phyloP scores from a whole-genome alignment of 2,113 vertebrate species.

The Toxostoma redivivum region DNA sequence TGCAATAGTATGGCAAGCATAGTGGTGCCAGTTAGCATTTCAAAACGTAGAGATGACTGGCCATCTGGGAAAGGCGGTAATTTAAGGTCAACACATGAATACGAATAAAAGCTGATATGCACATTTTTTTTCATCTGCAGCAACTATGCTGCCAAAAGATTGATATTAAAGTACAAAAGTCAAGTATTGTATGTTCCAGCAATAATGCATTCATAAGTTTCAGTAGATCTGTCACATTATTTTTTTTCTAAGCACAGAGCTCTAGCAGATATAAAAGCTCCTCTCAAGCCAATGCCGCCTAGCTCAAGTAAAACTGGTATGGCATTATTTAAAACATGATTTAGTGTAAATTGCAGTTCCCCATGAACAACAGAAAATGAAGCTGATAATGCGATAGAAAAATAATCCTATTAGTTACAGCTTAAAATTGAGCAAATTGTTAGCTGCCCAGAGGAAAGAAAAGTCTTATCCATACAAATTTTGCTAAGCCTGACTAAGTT shows the following conservation, averaged over 20 bases:
- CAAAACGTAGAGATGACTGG: background rate
- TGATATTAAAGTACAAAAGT: constrained; percentile 48
- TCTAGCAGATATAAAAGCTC: constrained; percentile 4
- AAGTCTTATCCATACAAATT: background rate
- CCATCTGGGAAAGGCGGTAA: constrained; percentile 18
- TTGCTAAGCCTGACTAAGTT: background rate
- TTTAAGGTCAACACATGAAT: constrained; percentile 29
- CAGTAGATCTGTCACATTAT: constrained; percentile 30
- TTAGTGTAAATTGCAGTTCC: background rate
- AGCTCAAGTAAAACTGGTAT: background rate
- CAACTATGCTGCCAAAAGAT: constrained; percentile 30
- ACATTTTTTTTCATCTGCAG: constrained; percentile 10
- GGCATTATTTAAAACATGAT: background rate
- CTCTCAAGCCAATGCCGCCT: background rate
- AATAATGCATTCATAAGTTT: constrained; percentile 45
- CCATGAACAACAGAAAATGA: background rate
- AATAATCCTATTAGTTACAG: background rate
- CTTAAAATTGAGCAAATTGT: background rate
- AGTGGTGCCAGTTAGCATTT: constrained; percentile 38
- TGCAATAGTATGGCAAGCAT: background rate
- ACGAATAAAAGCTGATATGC: background rate
- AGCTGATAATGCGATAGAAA: background rate
- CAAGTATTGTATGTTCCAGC: constrained; percentile 18
- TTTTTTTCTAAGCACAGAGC: constrained; percentile 26
- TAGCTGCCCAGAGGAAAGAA: background rate